Conservation (phyloP, 2,888 invertebrate species). For the Sesamia inferens region DNA sequence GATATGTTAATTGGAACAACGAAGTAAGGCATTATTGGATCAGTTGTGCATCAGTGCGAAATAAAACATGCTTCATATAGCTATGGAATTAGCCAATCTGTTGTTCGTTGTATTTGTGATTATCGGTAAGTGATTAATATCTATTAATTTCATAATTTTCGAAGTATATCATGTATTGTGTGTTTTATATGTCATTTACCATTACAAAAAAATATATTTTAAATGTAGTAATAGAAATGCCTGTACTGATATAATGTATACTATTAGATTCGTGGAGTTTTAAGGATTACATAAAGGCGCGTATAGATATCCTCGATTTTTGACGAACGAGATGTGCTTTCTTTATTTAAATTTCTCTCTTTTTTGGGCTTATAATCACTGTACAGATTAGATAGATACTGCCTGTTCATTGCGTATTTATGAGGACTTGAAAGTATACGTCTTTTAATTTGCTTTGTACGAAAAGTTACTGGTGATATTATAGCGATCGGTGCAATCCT, state of each 20-base stretch:
- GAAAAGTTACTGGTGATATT: background rate
- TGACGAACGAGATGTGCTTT: background rate
- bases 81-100: slow-evolving; percentile 37
- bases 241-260: too few species aligned
- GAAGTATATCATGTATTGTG: too few species aligned
- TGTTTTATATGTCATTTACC: background rate
- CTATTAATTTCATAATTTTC: background rate
- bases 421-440: background rate
- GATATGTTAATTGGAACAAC: slow-evolving; percentile 23
- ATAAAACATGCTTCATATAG: slow-evolving; percentile 19
- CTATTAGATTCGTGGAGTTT: background rate
- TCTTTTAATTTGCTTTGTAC: background rate
- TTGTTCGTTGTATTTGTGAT: slow-evolving; percentile 28
- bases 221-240: background rate
- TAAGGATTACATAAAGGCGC: background rate
- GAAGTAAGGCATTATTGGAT: background rate
- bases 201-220: too few species aligned
- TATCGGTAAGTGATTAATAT: slow-evolving; percentile 40
- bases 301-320: background rate
- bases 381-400: background rate
- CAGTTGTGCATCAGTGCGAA: slow-evolving; percentile 36
- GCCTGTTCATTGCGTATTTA: background rate
- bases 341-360: background rate
- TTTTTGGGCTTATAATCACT: background rate
- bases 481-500: too few species aligned